A percentile compares a stretch with the other conserved stretches of the same genome.
Evolutionary conservation across 2,797 vertebrate genomes (phyloP).

Genomic region (Buceros bicornis): DNA sequence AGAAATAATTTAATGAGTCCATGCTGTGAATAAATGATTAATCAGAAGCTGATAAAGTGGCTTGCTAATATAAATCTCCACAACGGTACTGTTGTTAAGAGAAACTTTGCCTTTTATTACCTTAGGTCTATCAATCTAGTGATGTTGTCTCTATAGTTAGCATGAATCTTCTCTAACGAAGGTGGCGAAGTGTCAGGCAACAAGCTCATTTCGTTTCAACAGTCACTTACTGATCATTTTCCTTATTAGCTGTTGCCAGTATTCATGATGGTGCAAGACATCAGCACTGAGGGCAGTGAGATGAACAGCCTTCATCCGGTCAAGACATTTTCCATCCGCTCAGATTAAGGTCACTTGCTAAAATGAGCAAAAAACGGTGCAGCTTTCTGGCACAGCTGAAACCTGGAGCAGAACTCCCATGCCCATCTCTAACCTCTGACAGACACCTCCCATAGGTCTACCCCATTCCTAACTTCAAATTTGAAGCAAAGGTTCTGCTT

Average conservation of each 20-base stretch:
- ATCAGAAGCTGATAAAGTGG: not conserved
- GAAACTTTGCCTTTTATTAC: slow-evolving; percentile 1
- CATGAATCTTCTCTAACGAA: slow-evolving; percentile 19
- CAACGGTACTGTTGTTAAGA: not conserved
- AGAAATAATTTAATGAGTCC: slow-evolving; percentile 5
- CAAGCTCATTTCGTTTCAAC: not conserved
- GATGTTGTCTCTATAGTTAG: not conserved
- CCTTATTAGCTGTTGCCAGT: not conserved
- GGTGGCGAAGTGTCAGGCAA: not conserved
- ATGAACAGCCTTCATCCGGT: not conserved
- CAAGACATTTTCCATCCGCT: not conserved
- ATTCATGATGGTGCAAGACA: not conserved
- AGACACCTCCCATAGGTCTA: not conserved
- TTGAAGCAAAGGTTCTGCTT: not conserved
- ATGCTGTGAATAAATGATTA: slow-evolving; percentile 1
- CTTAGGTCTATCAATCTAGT: slow-evolving; percentile 6
- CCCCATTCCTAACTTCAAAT: not conserved
- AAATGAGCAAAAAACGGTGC: not conserved
- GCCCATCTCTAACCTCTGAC: not conserved
- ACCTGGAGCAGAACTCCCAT: not conserved
- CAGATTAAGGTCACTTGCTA: not conserved
- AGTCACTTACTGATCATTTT: not conserved
- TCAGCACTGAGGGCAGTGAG: not conserved
- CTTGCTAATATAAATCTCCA: slow-evolving; percentile 25
- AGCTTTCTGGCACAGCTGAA: not conserved